Percentiles rank a stretch among this genome's conserved stretches.
phyloP scores from a whole-genome alignment of 2,888 invertebrate species.

The Catocala fraxini region DNA sequence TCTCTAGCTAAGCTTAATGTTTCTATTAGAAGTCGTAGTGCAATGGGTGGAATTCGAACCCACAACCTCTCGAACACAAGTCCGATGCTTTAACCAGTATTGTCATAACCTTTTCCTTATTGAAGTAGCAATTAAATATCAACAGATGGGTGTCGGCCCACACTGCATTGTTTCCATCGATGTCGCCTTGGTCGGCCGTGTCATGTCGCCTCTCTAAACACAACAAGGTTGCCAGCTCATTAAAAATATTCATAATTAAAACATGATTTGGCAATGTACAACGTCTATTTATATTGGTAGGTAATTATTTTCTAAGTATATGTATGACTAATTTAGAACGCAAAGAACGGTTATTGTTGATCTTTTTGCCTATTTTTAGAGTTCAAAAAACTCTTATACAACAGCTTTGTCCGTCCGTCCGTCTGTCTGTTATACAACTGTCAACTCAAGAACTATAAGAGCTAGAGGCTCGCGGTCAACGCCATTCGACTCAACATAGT shows the following conservation, averaged over 20 bases:
- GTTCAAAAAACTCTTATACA: no score
- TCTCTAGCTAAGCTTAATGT: no score
- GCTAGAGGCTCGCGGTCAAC: no score
- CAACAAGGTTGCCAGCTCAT: slow-evolving; percentile 57
- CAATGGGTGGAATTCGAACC: no score
- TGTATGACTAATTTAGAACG: neutral
- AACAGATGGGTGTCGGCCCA: slow-evolving; percentile 54
- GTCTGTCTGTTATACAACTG: no score
- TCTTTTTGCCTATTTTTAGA: no score
- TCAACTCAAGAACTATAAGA: no score
- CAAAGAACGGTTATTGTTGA: neutral
- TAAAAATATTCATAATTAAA: slow-evolving; percentile 50
- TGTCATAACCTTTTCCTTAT: neutral
- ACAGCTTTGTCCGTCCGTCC: no score
- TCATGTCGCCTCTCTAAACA: slow-evolving; percentile 60
- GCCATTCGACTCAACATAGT: no score
- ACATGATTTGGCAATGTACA: slow-evolving; percentile 35
- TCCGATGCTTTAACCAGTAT: no score
- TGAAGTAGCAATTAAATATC: slow-evolving; percentile 6
- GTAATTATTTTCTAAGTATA: neutral
- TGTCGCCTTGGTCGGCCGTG: slow-evolving; percentile 61
- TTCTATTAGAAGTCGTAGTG: no score
- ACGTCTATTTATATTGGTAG: slow-evolving; percentile 21
- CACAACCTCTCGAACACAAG: no score
- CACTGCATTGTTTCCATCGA: slow-evolving; percentile 60